Evolutionary conservation across 2,113 vertebrate species (phyloP).

Genomic region (Naja naja): DNA sequence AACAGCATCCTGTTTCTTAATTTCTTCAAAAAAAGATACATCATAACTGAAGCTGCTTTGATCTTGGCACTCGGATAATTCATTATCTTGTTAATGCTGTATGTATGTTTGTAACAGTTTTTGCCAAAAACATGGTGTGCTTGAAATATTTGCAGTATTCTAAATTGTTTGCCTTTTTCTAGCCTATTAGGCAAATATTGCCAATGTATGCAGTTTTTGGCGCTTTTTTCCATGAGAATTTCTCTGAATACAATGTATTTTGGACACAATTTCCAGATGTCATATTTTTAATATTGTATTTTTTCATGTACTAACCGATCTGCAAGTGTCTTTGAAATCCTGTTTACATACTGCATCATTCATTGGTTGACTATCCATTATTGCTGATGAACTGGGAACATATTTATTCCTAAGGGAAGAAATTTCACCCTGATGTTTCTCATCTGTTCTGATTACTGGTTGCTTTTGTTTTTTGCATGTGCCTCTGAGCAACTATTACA

Average conservation of each 20-base stretch:
- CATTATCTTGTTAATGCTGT: not conserved
- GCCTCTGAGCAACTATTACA: not conserved
- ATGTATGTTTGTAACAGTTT: not conserved
- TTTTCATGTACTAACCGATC: not conserved
- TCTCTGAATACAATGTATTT: not conserved
- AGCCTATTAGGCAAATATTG: not conserved
- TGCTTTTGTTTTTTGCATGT: not conserved
- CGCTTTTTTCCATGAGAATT: not conserved
- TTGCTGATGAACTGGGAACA: not conserved
- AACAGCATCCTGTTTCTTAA: not conserved
- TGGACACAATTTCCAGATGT: not conserved
- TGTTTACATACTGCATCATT: not conserved
- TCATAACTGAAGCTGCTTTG: fast-evolving
- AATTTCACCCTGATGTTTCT: not conserved
- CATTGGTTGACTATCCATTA: not conserved
- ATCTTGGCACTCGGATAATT: not conserved
- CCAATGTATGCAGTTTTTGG: not conserved
- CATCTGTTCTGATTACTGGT: not conserved
- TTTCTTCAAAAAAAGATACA: not conserved
- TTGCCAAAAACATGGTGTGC: not conserved
- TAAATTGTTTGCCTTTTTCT: not conserved
- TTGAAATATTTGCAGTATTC: not conserved
- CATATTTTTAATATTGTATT: not conserved
- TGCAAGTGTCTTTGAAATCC: not conserved
- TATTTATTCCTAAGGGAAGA: not conserved